Percentiles rank a stretch among this genome's conserved stretches.
These are phyloP conservation scores for Coregonus suidteri DNA, from an alignment of 2,797 vertebrate species.

Conservation along the genomic window DNA sequence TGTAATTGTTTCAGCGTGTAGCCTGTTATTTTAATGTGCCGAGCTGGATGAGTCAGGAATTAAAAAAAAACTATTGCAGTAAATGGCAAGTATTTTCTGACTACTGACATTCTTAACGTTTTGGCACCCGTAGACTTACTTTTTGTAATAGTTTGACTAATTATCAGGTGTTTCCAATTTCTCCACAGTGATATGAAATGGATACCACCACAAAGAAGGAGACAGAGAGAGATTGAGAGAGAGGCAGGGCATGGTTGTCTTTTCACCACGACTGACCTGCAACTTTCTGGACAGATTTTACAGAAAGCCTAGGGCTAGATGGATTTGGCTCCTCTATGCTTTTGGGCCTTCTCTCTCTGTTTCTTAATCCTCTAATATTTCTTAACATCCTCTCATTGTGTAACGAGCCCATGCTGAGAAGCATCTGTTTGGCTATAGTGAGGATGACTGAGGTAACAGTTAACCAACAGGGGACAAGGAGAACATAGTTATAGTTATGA, in stretches of 20 bases:
- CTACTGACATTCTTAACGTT: slow-evolving; percentile 61
- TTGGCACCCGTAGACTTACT: slow-evolving; percentile 24
- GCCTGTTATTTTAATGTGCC: slow-evolving; percentile 68
- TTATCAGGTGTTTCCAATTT: slow-evolving; percentile 56
- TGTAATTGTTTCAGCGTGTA: slow-evolving; percentile 74
- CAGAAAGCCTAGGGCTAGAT: slow-evolving; percentile 3
- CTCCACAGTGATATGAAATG: slow-evolving; percentile 32
- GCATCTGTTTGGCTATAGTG: slow-evolving; percentile 47
- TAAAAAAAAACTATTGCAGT: slow-evolving; percentile 37
- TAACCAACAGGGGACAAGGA: slow-evolving; percentile 32
- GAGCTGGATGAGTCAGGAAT: slow-evolving; percentile 61
- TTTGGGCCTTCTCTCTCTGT: slow-evolving; percentile 26
- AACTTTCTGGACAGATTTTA: slow-evolving; percentile 19
- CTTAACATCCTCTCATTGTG: slow-evolving; percentile 24
- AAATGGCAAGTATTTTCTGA: slow-evolving; percentile 57
- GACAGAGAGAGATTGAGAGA: slow-evolving; percentile 3
- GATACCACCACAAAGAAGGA: slow-evolving; percentile 27
- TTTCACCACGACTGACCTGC: background rate
- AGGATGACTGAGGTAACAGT: slow-evolving; percentile 36
- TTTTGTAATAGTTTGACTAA: slow-evolving; percentile 23
- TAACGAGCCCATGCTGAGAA: slow-evolving; percentile 27
- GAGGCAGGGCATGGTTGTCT: background rate
- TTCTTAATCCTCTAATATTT: slow-evolving; percentile 39
- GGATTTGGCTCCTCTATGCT: slow-evolving; percentile 22
- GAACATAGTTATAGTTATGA: background rate